Conservation (phyloP, 2,113 vertebrate species). For the Aplodontia rufa region DNA sequence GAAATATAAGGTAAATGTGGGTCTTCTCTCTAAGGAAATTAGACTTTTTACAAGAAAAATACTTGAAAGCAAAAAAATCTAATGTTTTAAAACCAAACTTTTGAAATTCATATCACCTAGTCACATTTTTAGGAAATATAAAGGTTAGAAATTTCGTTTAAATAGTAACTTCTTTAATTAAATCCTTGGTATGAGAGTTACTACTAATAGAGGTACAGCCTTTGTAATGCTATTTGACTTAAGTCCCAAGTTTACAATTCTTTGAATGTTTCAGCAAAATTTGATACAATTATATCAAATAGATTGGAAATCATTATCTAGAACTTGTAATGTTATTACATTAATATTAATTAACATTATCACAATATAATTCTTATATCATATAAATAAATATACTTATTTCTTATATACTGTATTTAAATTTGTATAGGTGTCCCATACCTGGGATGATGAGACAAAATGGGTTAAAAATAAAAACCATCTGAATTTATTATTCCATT, state of each 20-base stretch:
- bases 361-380: neutral
- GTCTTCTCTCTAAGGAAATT: neutral
- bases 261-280: neutral
- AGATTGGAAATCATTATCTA: neutral
- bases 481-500: neutral
- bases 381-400: no score
- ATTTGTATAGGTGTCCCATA: neutral
- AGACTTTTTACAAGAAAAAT: neutral
- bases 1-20: neutral
- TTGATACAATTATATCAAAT: neutral
- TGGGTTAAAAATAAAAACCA: neutral
- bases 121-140: neutral
- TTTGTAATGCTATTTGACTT: neutral
- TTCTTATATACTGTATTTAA: neutral
- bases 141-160: slow-evolving; percentile 3
- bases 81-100: neutral
- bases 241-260: neutral
- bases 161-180: slow-evolving; percentile 11
- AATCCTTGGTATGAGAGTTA: neutral
- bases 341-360: neutral
- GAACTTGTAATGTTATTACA: neutral
- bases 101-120: neutral
- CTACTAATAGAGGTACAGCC: neutral
- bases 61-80: neutral
- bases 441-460: neutral